These are phyloP conservation scores for Eumacrocentrus americanus DNA, from an alignment of 2,888 invertebrate species.

Conservation along the genomic window DNA sequence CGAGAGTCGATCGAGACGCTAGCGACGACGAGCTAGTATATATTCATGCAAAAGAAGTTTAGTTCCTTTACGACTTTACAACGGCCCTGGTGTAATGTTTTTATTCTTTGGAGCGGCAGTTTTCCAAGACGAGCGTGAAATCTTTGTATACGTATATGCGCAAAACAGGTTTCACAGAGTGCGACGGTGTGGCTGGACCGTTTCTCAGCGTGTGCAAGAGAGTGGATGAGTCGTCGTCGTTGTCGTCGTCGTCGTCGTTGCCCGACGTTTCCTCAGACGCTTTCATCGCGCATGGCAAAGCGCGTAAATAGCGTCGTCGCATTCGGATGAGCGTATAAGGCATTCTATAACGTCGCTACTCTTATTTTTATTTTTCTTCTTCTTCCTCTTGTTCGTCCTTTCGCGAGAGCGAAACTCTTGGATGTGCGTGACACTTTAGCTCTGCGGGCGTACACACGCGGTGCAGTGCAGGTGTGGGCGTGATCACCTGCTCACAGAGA, in stretches of 20 bases:
- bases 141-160: conserved; percentile 33
- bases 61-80: conserved; percentile 36
- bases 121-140: conserved; percentile 40
- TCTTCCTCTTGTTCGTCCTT: conserved; percentile 11
- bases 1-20: conserved; percentile 14
- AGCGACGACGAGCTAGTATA: background rate
- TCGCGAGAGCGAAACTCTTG: conserved; percentile 17
- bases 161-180: conserved; percentile 36
- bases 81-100: conserved; percentile 30
- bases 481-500: conserved; percentile 57
- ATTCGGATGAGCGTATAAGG: conserved; percentile 4
- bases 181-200: no score
- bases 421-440: conserved; percentile 25
- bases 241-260: no score
- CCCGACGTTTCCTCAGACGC: conserved; percentile 14
- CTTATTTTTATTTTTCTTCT: background rate
- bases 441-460: conserved; percentile 27
- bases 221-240: no score
- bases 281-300: conserved; percentile 27
- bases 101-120: conserved; percentile 35
- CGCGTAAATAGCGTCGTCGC: conserved; percentile 31
- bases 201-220: no score
- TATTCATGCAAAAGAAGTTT: conserved; percentile 10
- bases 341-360: no score
- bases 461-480: conserved; percentile 52